Base-by-base conservation (phyloP, 1,140 invertebrate species). In the Ostrea denselamellosa region DNA sequence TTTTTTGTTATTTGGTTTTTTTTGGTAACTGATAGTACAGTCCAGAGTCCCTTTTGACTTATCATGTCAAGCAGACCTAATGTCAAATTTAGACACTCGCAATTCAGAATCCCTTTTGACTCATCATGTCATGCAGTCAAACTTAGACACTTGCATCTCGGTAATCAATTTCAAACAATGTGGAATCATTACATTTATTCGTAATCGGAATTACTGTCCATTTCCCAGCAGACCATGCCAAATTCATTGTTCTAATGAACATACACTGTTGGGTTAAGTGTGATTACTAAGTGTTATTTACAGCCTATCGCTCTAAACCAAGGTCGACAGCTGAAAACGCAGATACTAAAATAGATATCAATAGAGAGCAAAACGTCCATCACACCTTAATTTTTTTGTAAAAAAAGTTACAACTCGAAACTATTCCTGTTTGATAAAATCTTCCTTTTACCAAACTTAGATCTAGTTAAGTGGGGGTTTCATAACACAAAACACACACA, bases 131-230 rank as follows among this genome's bases (percentile, higher is more conserved):
- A 62, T 62, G 2, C 14, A 62, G 56, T 62, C n/a, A n/a, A 17
- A 62, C 19, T 19, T 19, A n/a, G 56, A 62, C 5, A 44, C 1
- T 44, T 5, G 34, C 34, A 2, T 62, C 56, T 62, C 56, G 17
- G n/a, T 62, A n/a, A 62, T 62, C 56, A 62, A 62, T 62, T 62
- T 19, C 56, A 62, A 44, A 62, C 56, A 62, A 62, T 62, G 56
- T 17, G 56, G n/a, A 17, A 1, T 62, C 56, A 62, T 62, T 62
- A 62, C 17, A 62, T 56, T 4, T n/a, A 19, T 62, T 62, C 19
- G 56, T 62, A 62, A 62, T 62, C 56, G n/a, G 56, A 62, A 62
- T 62, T 5, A 62, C 2, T n/a, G 56, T 19, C 56, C 14, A 5
- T 62, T 62, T 17, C n/a, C n/a, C 17, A 62, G 19, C 56, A 62